Percentiles rank a stretch among this genome's conserved stretches.
phyloP scores from a whole-genome alignment of 1,140 invertebrate species.

The Heliothis virescens region DNA sequence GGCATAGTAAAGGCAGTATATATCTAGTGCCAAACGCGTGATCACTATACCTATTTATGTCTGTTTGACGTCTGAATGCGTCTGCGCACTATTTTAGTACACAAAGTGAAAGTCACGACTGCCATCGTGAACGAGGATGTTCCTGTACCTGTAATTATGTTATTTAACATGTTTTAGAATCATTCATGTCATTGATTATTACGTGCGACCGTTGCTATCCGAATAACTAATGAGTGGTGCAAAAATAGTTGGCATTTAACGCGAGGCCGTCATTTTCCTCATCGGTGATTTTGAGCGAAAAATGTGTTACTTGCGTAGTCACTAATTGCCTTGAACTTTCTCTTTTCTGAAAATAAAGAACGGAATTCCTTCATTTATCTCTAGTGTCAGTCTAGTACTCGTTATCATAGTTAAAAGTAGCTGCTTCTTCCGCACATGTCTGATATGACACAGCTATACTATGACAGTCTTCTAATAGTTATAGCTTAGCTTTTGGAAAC shows the following conservation, averaged over 20 bases:
- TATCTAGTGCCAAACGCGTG: constrained; percentile 52
- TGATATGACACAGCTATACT: too few relatives aligned
- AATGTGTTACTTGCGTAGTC: too few relatives aligned
- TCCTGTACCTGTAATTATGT: constrained; percentile 22
- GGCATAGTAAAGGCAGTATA: constrained; percentile 15
- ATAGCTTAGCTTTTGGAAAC: constrained; percentile 8
- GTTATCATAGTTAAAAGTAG: too few relatives aligned
- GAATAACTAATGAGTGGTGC: background rate
- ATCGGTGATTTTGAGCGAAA: background rate
- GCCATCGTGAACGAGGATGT: constrained; percentile 49
- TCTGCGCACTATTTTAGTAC: constrained; percentile 55
- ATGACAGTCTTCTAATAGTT: too few relatives aligned
- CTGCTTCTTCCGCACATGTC: too few relatives aligned
- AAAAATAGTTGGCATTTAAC: background rate
- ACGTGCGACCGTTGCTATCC: background rate
- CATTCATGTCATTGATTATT: constrained; percentile 16
- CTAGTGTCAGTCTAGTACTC: too few relatives aligned
- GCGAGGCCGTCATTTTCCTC: background rate
- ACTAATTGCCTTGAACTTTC: background rate
- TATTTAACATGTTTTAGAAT: constrained; percentile 24
- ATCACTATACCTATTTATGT: constrained; percentile 46
- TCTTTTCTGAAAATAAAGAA: background rate
- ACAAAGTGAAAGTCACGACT: constrained; percentile 59
- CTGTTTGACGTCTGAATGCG: constrained; percentile 45
- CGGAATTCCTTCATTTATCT: too few relatives aligned